phyloP scores from a whole-genome alignment of 2,797 vertebrate species.

The Potorous gilbertii region DNA sequence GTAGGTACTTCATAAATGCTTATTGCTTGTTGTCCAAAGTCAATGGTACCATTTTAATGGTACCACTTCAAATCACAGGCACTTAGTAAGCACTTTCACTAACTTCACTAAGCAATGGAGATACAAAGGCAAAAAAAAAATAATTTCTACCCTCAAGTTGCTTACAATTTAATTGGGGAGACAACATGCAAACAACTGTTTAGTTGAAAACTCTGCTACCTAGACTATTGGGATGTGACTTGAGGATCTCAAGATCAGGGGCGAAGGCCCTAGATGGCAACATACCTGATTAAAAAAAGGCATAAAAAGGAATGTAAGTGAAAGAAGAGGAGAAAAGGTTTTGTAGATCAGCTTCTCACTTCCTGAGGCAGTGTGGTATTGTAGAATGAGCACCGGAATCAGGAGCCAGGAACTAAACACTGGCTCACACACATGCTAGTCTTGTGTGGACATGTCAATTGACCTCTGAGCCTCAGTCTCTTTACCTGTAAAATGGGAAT shows the following conservation, averaged over 20 bases:
- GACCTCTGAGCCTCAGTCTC: background rate
- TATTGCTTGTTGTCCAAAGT: background rate
- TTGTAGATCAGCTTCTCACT: background rate
- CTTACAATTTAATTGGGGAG: background rate
- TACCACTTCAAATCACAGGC: background rate
- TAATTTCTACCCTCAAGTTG: background rate
- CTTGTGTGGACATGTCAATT: background rate
- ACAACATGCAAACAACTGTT: background rate
- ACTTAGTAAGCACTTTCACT: background rate
- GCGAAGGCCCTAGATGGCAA: background rate
- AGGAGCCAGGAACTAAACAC: too few relatives aligned
- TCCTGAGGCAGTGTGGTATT: background rate
- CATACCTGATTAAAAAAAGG: background rate
- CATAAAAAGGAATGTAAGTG: background rate
- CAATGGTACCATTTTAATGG: background rate
- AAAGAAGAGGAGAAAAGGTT: background rate
- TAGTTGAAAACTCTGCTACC: background rate
- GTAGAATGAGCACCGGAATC: background rate
- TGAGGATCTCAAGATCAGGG: background rate
- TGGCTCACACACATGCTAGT: background rate
- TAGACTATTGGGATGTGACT: too few relatives aligned
- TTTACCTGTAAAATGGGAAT: background rate
- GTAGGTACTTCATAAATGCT: background rate
- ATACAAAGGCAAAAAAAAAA: background rate
- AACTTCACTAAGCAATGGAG: background rate